These are phyloP conservation scores for Falco naumanni DNA, from an alignment of 2,797 vertebrate genomes.

Conservation along the genomic window DNA sequence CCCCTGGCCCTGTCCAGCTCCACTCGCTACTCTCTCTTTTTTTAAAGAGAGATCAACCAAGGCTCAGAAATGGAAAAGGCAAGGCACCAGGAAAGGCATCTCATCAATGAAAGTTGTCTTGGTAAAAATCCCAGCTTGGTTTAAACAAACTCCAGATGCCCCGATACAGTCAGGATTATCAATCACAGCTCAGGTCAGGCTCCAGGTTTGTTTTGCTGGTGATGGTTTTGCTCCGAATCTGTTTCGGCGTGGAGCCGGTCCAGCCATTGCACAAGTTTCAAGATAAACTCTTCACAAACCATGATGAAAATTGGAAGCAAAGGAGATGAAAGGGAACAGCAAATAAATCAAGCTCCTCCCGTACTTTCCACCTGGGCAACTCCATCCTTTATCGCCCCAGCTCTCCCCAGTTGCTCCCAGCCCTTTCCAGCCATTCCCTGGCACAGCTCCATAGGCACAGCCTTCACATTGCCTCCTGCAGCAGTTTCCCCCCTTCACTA, in stretches of 20 bases:
- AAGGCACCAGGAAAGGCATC: not conserved
- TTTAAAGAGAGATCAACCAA: not conserved
- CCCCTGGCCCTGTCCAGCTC: not conserved
- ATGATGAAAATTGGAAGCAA: not conserved
- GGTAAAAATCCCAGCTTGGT: not conserved
- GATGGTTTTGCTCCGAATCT: not conserved
- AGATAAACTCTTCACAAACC: not conserved
- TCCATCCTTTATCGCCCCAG: not conserved
- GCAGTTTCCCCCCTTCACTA: not conserved
- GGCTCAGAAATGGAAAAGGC: not conserved
- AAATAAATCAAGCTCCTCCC: not conserved
- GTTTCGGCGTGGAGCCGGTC: not conserved
- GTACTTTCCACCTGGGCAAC: not conserved
- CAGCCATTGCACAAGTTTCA: not conserved
- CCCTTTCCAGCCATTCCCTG: not conserved
- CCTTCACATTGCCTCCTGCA: not conserved
- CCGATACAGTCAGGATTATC: accelerated
- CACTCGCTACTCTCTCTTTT: not conserved
- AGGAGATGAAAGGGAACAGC: not conserved
- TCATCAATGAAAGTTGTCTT: not conserved
- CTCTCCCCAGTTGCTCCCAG: not conserved
- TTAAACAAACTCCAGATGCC: not conserved
- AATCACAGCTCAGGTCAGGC: not conserved
- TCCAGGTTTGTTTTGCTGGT: not conserved
- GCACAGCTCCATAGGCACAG: not conserved